Evolutionary conservation across 1,140 invertebrate species (phyloP), one percentile per base, ranked within the genome.

Genomic region (Scylla paramamosain): DNA sequence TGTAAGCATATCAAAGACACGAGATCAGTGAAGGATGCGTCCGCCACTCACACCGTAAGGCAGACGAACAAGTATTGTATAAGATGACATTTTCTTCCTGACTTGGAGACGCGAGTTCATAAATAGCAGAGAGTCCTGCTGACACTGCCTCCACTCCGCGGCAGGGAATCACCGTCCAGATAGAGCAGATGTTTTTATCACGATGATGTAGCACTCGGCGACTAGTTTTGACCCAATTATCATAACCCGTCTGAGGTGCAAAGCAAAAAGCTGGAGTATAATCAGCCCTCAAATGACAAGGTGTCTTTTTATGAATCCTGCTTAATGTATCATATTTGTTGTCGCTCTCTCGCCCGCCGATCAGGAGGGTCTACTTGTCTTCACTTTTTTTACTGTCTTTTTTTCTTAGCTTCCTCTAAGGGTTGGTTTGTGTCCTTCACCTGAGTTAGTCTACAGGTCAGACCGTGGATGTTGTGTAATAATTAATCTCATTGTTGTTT

Each of bases 221-320:
- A 77, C 90, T 32, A 91, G 90, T 39, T 91, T 89, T 46, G 14
- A 67, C 52, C 16, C 45, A 29, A 91, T 91, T 77, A 91, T 25
- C 90, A 91, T 91, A 91, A 91, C 90, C 90, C 7, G 90, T 91
- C 67, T 7, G 20, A 77, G 67, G 32, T 91, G 90, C 90, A 91
- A 77, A 39, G 59, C 29, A 32, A 91, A 91, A 91, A 77, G 4
- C 52, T n/a, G 14, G 90, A 77, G 12, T 91, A 46, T 46, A 77
- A 77, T 77, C 67, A 77, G 67, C 20, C 67, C 67, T 77, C 67
- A 77, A n/a, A 77, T 77, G 67, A 77, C 67, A 77, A 77, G 67
- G 67, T 77, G 67, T 77, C 67, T 77, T 77, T 77, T 77, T 77
- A 77, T 77, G 67, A 77, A n/a, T 77, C 67, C 67, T 77, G 67